Conservation (phyloP, 2,113 vertebrate genomes). For the Electrona antarctica region DNA sequence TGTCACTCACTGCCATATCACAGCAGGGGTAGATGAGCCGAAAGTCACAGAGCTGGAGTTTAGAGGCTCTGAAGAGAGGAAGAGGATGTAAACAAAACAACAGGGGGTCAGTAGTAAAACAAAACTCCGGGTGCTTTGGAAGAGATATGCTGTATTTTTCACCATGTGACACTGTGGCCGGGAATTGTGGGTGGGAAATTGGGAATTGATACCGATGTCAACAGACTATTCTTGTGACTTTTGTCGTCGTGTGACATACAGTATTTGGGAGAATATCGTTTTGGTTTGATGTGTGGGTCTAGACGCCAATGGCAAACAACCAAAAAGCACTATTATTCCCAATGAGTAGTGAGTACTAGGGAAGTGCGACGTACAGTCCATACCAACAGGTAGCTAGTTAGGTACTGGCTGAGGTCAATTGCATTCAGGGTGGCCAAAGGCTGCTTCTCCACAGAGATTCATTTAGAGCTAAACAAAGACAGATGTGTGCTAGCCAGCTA, state of each 20-base stretch:
- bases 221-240: background rate
- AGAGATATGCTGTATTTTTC: slow-evolving; percentile 27
- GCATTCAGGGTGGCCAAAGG: slow-evolving; percentile 5
- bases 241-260: background rate
- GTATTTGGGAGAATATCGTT: background rate
- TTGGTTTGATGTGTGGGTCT: background rate
- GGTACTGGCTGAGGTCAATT: background rate
- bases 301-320: background rate
- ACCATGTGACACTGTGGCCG: background rate
- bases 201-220: too few species aligned
- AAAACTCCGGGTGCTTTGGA: background rate
- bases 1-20: slow-evolving; percentile 47
- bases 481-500: slow-evolving; percentile 28
- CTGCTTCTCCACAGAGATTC: slow-evolving; percentile 27
- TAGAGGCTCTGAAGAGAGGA: slow-evolving; percentile 34
- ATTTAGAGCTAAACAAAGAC: slow-evolving; percentile 45
- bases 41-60: slow-evolving; percentile 43
- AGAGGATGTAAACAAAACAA: slow-evolving; percentile 39
- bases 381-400: slow-evolving; percentile 3
- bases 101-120: slow-evolving; percentile 3
- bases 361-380: background rate
- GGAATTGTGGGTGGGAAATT: too few species aligned
- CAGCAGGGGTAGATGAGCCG: slow-evolving; percentile 33
- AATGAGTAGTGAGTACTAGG: background rate
- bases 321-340: too few species aligned